Base-by-base conservation (phyloP, 92 coral and sea anemone species). In the Zoanthus sansibaricus region DNA sequence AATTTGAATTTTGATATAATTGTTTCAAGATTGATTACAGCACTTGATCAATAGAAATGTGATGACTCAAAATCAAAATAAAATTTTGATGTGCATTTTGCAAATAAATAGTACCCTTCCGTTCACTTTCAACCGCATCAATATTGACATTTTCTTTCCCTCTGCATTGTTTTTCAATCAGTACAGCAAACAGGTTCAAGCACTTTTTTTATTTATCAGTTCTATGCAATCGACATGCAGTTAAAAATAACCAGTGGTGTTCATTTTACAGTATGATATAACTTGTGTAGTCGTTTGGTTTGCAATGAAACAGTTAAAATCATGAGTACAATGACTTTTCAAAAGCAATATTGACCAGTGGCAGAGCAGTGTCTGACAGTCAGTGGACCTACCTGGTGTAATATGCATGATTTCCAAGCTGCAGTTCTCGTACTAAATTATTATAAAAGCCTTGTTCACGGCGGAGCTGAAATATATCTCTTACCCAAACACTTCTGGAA, bases 391-490 rank as follows among this genome's bases (percentile, higher is more conserved):
- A 18, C 71, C 71, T 67, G 37, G 37, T 18, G 71, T 67, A 67
- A 61, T 61, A 61, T n/a, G 17, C n/a, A 2, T 16, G 21, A n/a
- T 61, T 48, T 48, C 52, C 52, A 7, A n/a, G 21, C 68, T 61
- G 68, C 68, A 14, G 68, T 61, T 61, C 68, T 61, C 68, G 21
- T 14, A 61, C 68, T n/a, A 61, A n/a, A 61, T 61, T 61, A 67
- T 67, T 25, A 68, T 68, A 68, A 68, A 68, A 68, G 72, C 72
- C 72, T 68, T 68, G 72, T 68, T 68, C 72, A 68, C 37, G 72
- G 72, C 44, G 72, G 21, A 68, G 72, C 72, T 68, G 44, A 68
- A 68, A 68, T 68, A 68, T 68, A 9, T 68, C 72, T 68, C 44
- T 68, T 44, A 30, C 37, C 45, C 72, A 69, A 69, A 69, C 73